Evolutionary conservation across 2,797 vertebrate genomes (phyloP).

Genomic region (Manis crassicaudata): DNA sequence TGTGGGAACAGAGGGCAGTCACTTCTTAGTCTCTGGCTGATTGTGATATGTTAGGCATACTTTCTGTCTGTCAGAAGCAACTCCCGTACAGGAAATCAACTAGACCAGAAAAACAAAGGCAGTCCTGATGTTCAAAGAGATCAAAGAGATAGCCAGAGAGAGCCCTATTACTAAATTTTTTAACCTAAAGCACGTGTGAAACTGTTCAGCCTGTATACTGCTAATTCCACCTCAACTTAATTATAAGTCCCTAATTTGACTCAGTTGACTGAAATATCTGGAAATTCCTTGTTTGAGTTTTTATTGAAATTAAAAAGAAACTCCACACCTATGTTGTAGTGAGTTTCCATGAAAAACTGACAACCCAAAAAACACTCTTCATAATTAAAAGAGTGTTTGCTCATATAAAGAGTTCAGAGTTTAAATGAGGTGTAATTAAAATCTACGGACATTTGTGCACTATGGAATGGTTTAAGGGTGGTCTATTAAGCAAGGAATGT

Average conservation of each 20-base stretch:
- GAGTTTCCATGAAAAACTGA: slow-evolving; percentile 25
- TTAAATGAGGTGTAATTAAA: slow-evolving; percentile 47
- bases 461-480: background rate
- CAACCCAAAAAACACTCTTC: background rate
- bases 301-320: background rate
- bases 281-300: slow-evolving; percentile 2
- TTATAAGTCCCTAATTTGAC: background rate
- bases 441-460: background rate
- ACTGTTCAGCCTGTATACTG: background rate
- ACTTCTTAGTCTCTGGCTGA: background rate
- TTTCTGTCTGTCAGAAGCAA: background rate
- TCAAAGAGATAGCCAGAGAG: background rate
- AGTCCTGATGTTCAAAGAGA: background rate
- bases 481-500: background rate
- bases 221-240: slow-evolving; percentile 11
- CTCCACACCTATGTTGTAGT: background rate
- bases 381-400: background rate
- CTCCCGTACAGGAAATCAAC: background rate
- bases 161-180: background rate
- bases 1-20: too few relatives aligned
- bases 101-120: background rate
- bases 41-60: background rate
- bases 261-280: slow-evolving; percentile 17
- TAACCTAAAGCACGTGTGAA: background rate
- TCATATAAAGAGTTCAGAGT: slow-evolving; percentile 19